A percentile compares a stretch with the other conserved stretches of the same genome.
Conservation (phyloP, 1,140 invertebrate genomes). For the Scaptomyza graminum region DNA sequence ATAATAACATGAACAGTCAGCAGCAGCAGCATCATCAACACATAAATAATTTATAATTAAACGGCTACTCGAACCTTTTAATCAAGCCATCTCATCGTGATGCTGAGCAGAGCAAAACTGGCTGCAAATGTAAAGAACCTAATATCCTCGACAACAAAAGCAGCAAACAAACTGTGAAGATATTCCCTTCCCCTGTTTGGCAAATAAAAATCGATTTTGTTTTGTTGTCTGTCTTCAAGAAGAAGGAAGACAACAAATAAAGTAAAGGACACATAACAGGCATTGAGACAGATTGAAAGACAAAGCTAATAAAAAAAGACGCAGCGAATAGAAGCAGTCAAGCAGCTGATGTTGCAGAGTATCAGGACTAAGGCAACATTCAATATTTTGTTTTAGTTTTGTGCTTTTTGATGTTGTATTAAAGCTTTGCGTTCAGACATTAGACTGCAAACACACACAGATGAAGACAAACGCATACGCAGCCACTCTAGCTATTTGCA, state of each 20-base stretch:
- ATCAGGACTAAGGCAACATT: constrained; percentile 30
- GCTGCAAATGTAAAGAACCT: constrained; percentile 36
- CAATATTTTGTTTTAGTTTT: constrained; percentile 16
- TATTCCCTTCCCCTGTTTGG: constrained; percentile 3
- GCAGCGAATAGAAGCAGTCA: constrained; percentile 19
- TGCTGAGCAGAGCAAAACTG: neutral
- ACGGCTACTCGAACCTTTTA: constrained; percentile 9
- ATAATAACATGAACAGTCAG: neutral
- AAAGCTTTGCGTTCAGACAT: constrained; percentile 23
- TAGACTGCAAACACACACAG: neutral
- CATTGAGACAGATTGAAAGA: constrained; percentile 53
- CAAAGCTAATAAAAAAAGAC: constrained; percentile 62
- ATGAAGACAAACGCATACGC: neutral
- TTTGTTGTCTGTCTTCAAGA: constrained; percentile 24
- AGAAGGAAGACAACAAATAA: constrained; percentile 51
- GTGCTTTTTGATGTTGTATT: constrained; percentile 54
- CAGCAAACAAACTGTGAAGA: constrained; percentile 46
- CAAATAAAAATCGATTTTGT: constrained; percentile 74
- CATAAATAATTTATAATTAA: constrained; percentile 33
- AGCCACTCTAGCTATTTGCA: constrained; percentile 16
- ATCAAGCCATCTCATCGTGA: constrained; percentile 25
- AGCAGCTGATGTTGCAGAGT: constrained; percentile 37
- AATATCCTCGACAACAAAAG: constrained; percentile 55
- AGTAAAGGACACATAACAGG: constrained; percentile 56
- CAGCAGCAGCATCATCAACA: neutral